phyloP scores from a whole-genome alignment of 2,888 invertebrate genomes.

The Theristus sp. region DNA sequence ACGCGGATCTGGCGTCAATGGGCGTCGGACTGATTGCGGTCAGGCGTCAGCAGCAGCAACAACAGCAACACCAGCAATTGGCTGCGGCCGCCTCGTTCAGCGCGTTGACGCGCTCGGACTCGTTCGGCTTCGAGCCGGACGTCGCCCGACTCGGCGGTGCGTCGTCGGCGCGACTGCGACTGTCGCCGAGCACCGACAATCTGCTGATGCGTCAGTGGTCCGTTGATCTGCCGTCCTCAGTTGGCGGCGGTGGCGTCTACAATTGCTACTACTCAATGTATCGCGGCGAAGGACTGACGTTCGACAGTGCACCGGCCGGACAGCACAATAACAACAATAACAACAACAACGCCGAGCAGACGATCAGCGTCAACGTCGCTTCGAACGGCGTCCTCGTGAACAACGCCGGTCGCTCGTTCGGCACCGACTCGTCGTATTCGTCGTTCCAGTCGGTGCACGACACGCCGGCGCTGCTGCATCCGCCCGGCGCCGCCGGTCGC shows the following conservation, averaged over 20 bases:
- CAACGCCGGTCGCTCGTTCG: no score
- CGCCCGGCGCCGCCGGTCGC: neutral
- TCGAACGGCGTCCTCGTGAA: neutral
- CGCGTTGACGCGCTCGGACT: neutral
- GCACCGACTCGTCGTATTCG: no score
- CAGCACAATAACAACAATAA: no score
- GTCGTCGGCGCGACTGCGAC: neutral
- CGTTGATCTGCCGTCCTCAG: neutral
- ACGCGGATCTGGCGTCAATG: neutral
- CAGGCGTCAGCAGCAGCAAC: neutral
- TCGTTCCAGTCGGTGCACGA: no score
- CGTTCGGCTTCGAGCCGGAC: neutral
- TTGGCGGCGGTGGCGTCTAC: neutral
- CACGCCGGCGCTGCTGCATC: neutral
- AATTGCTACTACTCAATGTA: neutral
- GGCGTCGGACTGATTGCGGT: neutral
- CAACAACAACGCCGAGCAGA: neutral
- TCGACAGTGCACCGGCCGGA: neutral
- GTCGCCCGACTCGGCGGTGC: neutral
- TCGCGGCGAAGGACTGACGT: neutral
- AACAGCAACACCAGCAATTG: neutral
- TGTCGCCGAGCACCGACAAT: neutral
- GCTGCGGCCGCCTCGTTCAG: slow-evolving; percentile 1
- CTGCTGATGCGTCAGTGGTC: neutral
- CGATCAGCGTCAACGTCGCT: neutral